These are phyloP conservation scores for Agriopis aurantiaria DNA, from an alignment of 2,888 invertebrate species.

Conservation along the genomic window DNA sequence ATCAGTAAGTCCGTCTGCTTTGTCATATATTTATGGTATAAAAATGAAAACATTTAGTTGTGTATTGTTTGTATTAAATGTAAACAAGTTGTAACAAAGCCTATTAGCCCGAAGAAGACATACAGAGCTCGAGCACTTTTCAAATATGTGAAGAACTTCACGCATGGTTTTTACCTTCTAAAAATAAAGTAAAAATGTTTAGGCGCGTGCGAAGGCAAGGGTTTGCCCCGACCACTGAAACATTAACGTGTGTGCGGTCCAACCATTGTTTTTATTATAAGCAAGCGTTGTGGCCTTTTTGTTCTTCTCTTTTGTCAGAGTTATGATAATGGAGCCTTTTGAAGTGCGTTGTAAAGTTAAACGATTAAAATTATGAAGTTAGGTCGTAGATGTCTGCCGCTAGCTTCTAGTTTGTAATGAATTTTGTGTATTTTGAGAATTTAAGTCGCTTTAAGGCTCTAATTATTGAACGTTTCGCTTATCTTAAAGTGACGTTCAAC, in stretches of 20 bases:
- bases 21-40: too few relatives aligned
- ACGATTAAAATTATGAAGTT: slow-evolving; percentile 32
- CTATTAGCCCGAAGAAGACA: background rate
- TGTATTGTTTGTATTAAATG: too few relatives aligned
- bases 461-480: slow-evolving; percentile 4
- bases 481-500: background rate
- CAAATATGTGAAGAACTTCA: slow-evolving; percentile 31
- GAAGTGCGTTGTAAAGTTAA: slow-evolving; percentile 48
- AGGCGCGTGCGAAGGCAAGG: slow-evolving; percentile 50
- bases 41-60: too few relatives aligned
- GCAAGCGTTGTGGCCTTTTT: slow-evolving; percentile 68
- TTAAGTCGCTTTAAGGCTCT: background rate
- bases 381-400: slow-evolving; percentile 6
- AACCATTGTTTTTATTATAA: slow-evolving; percentile 77
- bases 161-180: slow-evolving; percentile 51
- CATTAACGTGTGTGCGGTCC: slow-evolving; percentile 67
- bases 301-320: slow-evolving; percentile 66
- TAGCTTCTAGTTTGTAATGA: background rate
- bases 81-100: background rate
- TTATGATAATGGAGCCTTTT: slow-evolving; percentile 72
- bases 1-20: too few relatives aligned
- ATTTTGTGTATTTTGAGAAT: background rate
- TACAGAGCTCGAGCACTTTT: slow-evolving; percentile 8
- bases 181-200: slow-evolving; percentile 60
- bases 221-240: slow-evolving; percentile 63